These are phyloP conservation scores for Galemys pyrenaicus DNA, from an alignment of 2,113 vertebrate genomes.

Conservation along the genomic window DNA sequence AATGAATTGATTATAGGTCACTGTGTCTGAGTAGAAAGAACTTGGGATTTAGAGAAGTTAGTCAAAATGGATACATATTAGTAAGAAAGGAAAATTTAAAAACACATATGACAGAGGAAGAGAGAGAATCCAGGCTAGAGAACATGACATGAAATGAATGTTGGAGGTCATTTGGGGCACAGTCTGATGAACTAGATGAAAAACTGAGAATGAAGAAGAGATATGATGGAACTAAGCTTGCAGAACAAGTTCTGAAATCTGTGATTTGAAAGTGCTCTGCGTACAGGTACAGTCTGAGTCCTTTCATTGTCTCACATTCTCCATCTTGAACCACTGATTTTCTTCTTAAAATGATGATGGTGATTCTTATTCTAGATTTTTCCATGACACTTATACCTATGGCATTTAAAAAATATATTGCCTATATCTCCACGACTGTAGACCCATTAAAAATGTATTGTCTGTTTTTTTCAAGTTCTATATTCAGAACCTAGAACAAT, in stretches of 20 bases:
- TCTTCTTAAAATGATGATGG: background rate
- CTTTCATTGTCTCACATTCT: background rate
- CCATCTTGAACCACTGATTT: background rate
- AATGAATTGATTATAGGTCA: background rate
- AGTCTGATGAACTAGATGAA: background rate
- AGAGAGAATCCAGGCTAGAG: background rate
- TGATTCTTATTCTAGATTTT: background rate
- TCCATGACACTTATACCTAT: background rate
- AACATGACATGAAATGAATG: background rate
- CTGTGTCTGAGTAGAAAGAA: background rate
- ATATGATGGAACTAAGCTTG: accelerated
- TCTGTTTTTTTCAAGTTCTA: background rate
- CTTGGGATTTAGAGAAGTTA: background rate
- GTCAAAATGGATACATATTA: background rate
- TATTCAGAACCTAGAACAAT: background rate
- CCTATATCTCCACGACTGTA: background rate
- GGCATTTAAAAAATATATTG: background rate
- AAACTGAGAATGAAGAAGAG: background rate
- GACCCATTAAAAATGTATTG: background rate
- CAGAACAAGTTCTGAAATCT: background rate
- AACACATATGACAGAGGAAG: background rate
- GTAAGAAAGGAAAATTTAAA: background rate
- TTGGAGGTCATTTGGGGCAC: background rate
- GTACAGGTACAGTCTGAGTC: accelerated
- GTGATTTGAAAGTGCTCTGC: background rate